Evolutionary conservation across 2,113 vertebrate genomes (phyloP), one percentile per base, ranked within the genome.

Genomic region (Urocynchramus pylzowi): DNA sequence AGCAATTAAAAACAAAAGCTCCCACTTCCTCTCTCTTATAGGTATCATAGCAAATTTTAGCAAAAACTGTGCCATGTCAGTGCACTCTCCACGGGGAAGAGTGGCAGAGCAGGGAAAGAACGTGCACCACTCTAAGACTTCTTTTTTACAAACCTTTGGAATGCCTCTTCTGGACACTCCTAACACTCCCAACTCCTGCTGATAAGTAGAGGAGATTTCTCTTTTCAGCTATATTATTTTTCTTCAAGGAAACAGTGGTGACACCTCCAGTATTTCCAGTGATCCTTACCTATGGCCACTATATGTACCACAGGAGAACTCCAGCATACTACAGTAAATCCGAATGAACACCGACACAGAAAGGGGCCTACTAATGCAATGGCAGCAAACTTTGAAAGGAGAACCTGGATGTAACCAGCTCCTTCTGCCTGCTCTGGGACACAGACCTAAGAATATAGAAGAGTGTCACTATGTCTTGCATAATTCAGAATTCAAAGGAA

Each of bases 61-160:
- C 15, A 67, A 70, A 80, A 92, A 11, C 2, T 26, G 31, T 39
- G 10, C 9, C 30, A 77, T 13, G 4, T 47, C 47, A 74, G 10
- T 56, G 23, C n/a, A n/a, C n/a, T n/a, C 15, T 71, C 12, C 65
- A 31, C 0, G 0, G 19, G 4, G 10, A 14, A 10, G n/a, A 6
- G 20, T 15, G 28, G 7, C 13, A 50, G 18, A 18, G 28, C 4
- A 4, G 74, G 19, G 27, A 35, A 50, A 30, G 8, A 44, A 2
- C 5, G 7, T 21, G 6, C 13, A 64, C 13, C 31, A 35, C 45
- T 70, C 16, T 9, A 69, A 39, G 3, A 54, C 13, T 18, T 49
- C 19, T 65, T 69, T 82, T 31, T 31, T 9, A 54, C 22, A 73
- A 57, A 19, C 10, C 42, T 83, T 54, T 80, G 30, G 33, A 80